Conservation (phyloP, 2,888 invertebrate genomes). For the Drosophila stalkeri region DNA sequence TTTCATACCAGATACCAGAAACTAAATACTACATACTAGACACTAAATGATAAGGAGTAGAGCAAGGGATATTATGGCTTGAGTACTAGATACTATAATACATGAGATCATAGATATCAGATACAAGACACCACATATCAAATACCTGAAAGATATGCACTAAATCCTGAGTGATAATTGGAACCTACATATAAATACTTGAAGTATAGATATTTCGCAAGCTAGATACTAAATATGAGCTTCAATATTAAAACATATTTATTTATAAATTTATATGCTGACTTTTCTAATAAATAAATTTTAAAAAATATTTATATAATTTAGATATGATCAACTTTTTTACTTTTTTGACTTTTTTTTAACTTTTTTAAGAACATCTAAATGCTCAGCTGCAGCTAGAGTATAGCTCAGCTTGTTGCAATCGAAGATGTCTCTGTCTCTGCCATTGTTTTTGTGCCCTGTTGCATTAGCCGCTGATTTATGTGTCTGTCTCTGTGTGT, state of each 20-base stretch:
- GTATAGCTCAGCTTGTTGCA: conserved; percentile 11
- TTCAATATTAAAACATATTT: not conserved
- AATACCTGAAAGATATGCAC: not conserved
- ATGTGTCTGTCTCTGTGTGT: conserved; percentile 29
- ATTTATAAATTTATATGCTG: not conserved
- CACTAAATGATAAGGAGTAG: not conserved
- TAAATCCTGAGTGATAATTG: not conserved
- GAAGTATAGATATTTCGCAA: too few relatives aligned
- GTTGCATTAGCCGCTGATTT: conserved; percentile 41
- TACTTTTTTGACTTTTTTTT: too few relatives aligned
- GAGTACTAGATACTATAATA: not conserved
- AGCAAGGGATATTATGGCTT: too few relatives aligned
- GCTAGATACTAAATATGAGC: not conserved
- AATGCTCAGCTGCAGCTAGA: conserved; percentile 1
- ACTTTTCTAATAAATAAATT: not conserved
- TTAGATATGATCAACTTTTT: too few relatives aligned
- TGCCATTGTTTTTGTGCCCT: conserved; percentile 35
- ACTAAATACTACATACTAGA: not conserved
- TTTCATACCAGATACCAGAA: not conserved
- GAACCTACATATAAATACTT: not conserved
- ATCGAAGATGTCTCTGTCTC: conserved; percentile 50
- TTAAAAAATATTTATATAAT: not conserved
- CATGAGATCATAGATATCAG: not conserved
- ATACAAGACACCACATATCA: not conserved
- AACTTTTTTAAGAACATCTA: not conserved